phyloP scores from a whole-genome alignment of 2,888 invertebrate species.

The Doris montereyensis region DNA sequence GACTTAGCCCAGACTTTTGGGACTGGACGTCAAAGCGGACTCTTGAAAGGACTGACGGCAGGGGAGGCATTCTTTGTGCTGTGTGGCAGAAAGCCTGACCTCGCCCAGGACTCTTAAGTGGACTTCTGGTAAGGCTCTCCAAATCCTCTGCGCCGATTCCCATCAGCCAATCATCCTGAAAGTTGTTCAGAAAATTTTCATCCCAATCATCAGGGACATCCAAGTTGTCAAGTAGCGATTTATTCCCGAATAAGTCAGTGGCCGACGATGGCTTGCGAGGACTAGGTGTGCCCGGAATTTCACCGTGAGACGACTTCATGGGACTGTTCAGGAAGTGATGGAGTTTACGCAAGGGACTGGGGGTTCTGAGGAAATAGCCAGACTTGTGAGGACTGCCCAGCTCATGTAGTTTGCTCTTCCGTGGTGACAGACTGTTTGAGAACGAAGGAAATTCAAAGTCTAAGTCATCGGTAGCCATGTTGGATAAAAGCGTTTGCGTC shows the following conservation, averaged over 20 bases:
- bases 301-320: background rate
- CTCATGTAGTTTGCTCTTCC: no score
- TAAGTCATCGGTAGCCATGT: no score
- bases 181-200: slow-evolving; percentile 41
- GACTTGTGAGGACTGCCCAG: slow-evolving; percentile 35
- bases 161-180: slow-evolving; percentile 36
- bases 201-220: slow-evolving; percentile 42
- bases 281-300: slow-evolving; percentile 27
- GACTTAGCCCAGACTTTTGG: slow-evolving; percentile 22
- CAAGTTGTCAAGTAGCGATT: slow-evolving; percentile 34
- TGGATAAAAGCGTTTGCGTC: no score
- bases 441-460: no score
- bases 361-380: slow-evolving; percentile 40
- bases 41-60: no score
- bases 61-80: slow-evolving; percentile 33
- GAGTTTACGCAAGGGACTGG: slow-evolving; percentile 36
- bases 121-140: slow-evolving; percentile 31
- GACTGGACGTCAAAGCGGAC: no score
- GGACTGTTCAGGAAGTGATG: background rate
- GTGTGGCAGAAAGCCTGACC: slow-evolving; percentile 27
- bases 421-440: no score
- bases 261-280: slow-evolving; percentile 32
- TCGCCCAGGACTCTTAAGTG: slow-evolving; percentile 32
- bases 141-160: slow-evolving; percentile 38
- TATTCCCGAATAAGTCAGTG: slow-evolving; percentile 38